Conservation (phyloP, 2,888 invertebrate genomes). For the Rutpela maculata region DNA sequence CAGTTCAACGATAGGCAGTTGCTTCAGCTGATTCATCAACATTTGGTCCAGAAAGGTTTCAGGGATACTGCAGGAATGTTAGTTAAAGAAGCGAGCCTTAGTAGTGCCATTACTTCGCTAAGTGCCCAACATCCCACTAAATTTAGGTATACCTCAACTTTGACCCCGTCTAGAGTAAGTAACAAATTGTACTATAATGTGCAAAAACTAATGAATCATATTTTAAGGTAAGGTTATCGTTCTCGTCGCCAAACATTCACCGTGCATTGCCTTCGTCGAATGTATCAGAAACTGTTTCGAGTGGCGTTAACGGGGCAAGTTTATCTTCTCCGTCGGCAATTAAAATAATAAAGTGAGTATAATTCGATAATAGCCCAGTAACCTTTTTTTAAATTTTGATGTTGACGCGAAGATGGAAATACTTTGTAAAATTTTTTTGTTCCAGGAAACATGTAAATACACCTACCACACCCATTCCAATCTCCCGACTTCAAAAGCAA, state of each 20-base stretch:
- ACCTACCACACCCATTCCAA: slow-evolving; percentile 60
- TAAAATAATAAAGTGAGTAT: slow-evolving; percentile 63
- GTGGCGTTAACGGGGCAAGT: slow-evolving; percentile 50
- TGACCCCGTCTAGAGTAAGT: slow-evolving; percentile 75
- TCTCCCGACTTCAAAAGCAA: slow-evolving; percentile 75
- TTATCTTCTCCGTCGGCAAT: slow-evolving; percentile 53
- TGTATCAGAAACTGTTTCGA: slow-evolving; percentile 36
- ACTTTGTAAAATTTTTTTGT: not conserved
- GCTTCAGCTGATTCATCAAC: slow-evolving; percentile 92
- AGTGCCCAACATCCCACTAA: slow-evolving; percentile 71
- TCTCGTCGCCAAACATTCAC: slow-evolving; percentile 56
- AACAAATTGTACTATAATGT: not conserved
- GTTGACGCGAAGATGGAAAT: not conserved
- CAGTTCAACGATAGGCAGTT: slow-evolving; percentile 96
- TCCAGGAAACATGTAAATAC: slow-evolving; percentile 53
- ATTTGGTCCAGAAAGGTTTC: slow-evolving; percentile 86
- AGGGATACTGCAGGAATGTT: slow-evolving; percentile 83
- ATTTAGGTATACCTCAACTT: slow-evolving; percentile 74
- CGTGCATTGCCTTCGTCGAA: slow-evolving; percentile 46
- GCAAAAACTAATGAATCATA: slow-evolving; percentile 3
- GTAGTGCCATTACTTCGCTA: slow-evolving; percentile 74
- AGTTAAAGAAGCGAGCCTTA: slow-evolving; percentile 86
- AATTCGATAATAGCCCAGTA: slow-evolving; percentile 5
- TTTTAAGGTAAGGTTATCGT: slow-evolving; percentile 60
- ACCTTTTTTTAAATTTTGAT: too few relatives aligned